phyloP scores from a whole-genome alignment of 2,113 vertebrate genomes.

The Cervus canadensis region DNA sequence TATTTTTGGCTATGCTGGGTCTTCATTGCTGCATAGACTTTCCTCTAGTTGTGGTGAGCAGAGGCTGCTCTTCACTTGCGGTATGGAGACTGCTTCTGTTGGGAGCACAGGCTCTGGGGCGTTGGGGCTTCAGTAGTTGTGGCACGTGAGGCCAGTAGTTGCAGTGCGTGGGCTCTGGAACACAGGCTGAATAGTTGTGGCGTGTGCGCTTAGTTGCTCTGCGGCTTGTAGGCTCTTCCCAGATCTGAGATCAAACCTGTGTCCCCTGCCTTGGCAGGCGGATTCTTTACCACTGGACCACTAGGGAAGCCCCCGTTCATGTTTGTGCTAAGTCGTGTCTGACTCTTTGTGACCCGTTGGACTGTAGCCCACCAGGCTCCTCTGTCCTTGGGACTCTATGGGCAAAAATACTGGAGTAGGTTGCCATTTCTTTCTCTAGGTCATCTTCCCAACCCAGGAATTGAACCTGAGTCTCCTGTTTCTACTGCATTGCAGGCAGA shows the following conservation, averaged over 20 bases:
- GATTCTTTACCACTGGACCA: neutral
- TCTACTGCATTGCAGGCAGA: neutral
- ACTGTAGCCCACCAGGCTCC: neutral
- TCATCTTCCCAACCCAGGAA: neutral
- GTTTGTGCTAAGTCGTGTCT: neutral
- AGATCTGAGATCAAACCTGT: neutral
- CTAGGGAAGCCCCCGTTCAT: neutral
- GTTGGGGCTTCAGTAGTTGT: neutral
- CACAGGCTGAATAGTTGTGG: neutral
- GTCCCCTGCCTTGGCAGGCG: neutral
- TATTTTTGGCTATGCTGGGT: neutral
- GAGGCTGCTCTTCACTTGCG: neutral
- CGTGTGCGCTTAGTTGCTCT: neutral
- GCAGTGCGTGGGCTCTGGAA: accelerated
- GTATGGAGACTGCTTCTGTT: neutral
- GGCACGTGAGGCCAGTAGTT: neutral
- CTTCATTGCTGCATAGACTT: neutral
- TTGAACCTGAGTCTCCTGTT: neutral
- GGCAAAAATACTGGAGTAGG: neutral
- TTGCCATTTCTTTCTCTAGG: neutral
- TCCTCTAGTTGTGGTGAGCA: neutral
- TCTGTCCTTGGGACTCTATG: neutral
- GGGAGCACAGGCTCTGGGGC: neutral
- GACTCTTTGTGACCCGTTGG: neutral
- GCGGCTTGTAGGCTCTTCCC: neutral